phyloP scores from a whole-genome alignment of 2,797 vertebrate species.

The Coreius guichenoti region DNA sequence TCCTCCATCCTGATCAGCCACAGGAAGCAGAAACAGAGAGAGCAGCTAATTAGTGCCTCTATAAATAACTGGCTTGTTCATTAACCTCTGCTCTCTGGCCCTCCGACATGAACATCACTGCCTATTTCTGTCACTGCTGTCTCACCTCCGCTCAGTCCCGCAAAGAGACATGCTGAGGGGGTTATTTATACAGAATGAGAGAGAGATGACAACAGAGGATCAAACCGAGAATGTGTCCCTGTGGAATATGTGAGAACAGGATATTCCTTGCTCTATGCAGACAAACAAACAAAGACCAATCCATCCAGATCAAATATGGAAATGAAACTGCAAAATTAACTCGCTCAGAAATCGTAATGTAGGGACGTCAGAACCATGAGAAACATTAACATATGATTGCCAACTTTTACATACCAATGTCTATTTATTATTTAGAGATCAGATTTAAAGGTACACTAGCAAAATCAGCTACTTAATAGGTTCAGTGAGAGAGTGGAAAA shows the following conservation, averaged over 20 bases:
- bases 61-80: slow-evolving; percentile 54
- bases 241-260: not conserved
- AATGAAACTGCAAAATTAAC: not conserved
- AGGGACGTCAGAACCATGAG: not conserved
- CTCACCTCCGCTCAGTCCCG: slow-evolving; percentile 7
- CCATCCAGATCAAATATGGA: not conserved
- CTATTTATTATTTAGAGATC: not conserved
- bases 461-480: too few relatives aligned
- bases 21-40: slow-evolving; percentile 45
- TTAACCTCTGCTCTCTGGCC: slow-evolving; percentile 56
- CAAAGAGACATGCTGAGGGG: slow-evolving; percentile 26
- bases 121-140: slow-evolving; percentile 44
- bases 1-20: slow-evolving; percentile 88
- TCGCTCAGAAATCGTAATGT: too few relatives aligned
- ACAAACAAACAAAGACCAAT: not conserved
- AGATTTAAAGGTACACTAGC: too few relatives aligned
- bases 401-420: not conserved
- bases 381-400: not conserved
- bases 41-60: slow-evolving; percentile 52
- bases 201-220: slow-evolving; percentile 28
- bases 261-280: not conserved
- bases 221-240: not conserved
- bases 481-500: not conserved
- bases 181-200: slow-evolving; percentile 9
- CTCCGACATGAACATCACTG: slow-evolving; percentile 36